These are phyloP conservation scores for Hydroisotoma schaefferi DNA, from an alignment of 2,888 invertebrate genomes.

Conservation along the genomic window DNA sequence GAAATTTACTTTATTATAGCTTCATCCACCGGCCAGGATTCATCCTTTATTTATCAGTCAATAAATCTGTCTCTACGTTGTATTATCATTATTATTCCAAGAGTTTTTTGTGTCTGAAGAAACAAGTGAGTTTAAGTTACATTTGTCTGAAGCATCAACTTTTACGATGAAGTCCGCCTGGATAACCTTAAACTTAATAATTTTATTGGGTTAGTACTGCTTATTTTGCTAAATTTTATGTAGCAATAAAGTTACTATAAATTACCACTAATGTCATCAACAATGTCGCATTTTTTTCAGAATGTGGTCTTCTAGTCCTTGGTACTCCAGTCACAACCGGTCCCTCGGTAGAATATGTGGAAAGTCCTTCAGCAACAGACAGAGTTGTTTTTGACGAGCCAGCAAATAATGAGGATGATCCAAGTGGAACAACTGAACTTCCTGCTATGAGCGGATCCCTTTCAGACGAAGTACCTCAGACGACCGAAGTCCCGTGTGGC, in stretches of 20 bases:
- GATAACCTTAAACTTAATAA: too few relatives aligned
- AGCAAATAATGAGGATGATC: neutral
- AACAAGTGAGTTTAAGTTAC: too few relatives aligned
- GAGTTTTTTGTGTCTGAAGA: too few relatives aligned
- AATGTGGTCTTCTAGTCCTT: neutral
- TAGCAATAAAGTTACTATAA: neutral
- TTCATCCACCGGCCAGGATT: neutral
- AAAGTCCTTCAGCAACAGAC: conserved; percentile 13
- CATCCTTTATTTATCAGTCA: neutral
- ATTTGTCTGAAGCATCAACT: too few relatives aligned
- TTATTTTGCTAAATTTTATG: too few relatives aligned
- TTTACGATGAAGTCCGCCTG: too few relatives aligned
- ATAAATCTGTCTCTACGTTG: too few relatives aligned
- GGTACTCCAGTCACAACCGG: neutral
- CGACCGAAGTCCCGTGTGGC: neutral
- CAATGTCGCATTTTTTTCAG: neutral
- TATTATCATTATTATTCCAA: too few relatives aligned
- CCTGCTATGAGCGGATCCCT: neutral
- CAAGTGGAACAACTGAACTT: neutral
- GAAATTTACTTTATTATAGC: neutral
- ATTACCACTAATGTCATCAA: neutral
- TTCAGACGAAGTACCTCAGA: neutral
- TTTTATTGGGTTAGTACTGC: too few relatives aligned
- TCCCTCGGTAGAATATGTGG: conserved; percentile 14
- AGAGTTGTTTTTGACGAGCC: conserved; percentile 20